Evolutionary conservation across 2,113 vertebrate genomes (phyloP).

Genomic region (Ursus arctos): DNA sequence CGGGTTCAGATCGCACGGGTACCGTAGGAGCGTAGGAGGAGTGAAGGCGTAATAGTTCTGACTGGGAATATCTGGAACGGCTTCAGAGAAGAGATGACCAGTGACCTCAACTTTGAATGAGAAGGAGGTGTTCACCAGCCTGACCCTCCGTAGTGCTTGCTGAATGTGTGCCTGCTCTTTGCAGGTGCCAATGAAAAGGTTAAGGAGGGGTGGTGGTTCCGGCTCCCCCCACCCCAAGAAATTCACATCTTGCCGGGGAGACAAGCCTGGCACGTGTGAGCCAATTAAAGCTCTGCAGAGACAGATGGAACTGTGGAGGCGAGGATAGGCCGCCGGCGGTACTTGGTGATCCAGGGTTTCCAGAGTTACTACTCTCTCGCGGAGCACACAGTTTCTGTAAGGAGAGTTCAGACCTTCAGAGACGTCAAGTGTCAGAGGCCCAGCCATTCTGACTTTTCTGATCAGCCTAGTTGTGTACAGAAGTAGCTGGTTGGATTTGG

Average conservation of each 20-base stretch:
- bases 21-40: neutral
- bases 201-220: neutral
- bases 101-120: conserved; percentile 12
- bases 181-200: neutral
- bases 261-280: neutral
- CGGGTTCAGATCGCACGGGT: neutral
- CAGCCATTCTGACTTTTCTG: neutral
- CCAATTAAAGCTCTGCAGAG: neutral
- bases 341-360: conserved; percentile 5
- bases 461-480: neutral
- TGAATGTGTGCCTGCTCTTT: conserved; percentile 10
- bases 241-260: conserved; percentile 37
- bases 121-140: neutral
- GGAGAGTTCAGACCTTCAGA: neutral
- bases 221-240: neutral
- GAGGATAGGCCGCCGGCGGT: neutral
- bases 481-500: neutral
- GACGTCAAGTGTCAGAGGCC: neutral
- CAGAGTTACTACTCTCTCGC: neutral
- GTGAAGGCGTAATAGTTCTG: neutral
- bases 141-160: neutral
- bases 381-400: neutral
- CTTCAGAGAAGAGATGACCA: conserved; percentile 10
- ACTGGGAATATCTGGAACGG: neutral
- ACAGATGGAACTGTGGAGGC: conserved; percentile 42